Percentiles rank a stretch among this genome's conserved stretches.
Conservation (phyloP, 2,797 vertebrate genomes). For the Halcyon chelicuti region DNA sequence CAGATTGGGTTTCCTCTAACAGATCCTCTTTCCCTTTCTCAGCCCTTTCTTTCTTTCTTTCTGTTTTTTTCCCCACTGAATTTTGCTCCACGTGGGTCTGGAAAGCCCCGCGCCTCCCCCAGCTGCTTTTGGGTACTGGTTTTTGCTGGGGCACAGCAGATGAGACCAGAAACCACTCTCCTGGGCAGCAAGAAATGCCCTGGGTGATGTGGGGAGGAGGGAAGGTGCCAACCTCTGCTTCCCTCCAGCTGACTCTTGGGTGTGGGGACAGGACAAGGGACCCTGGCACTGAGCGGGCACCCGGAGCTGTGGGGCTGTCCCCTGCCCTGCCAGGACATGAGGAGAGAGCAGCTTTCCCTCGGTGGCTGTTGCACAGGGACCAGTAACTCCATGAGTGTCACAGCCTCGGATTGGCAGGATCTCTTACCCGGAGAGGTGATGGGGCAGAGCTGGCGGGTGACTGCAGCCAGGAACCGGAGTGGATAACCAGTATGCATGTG, state of each 20-base stretch:
- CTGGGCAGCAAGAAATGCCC: neutral
- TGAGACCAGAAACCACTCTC: neutral
- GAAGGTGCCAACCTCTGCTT: neutral
- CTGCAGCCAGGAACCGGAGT: neutral
- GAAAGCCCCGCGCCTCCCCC: neutral
- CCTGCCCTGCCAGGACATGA: neutral
- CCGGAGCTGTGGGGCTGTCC: neutral
- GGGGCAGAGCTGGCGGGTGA: too few species aligned
- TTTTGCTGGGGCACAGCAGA: neutral
- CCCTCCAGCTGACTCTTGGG: rapidly evolving
- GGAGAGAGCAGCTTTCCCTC: neutral
- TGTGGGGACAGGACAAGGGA: rapidly evolving
- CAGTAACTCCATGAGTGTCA: too few species aligned
- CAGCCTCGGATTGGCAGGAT: rapidly evolving
- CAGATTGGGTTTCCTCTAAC: neutral
- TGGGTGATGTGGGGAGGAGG: rapidly evolving
- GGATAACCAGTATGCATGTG: rapidly evolving
- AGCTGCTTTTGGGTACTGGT: rapidly evolving
- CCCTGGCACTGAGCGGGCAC: rapidly evolving
- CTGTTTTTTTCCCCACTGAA: neutral
- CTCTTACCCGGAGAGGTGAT: neutral
- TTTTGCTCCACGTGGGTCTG: neutral
- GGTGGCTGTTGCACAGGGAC: rapidly evolving
- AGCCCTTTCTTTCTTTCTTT: neutral
- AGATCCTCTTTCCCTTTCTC: neutral